Base-by-base conservation (phyloP, 2,113 vertebrate species). In the Nerophis ophidion region DNA sequence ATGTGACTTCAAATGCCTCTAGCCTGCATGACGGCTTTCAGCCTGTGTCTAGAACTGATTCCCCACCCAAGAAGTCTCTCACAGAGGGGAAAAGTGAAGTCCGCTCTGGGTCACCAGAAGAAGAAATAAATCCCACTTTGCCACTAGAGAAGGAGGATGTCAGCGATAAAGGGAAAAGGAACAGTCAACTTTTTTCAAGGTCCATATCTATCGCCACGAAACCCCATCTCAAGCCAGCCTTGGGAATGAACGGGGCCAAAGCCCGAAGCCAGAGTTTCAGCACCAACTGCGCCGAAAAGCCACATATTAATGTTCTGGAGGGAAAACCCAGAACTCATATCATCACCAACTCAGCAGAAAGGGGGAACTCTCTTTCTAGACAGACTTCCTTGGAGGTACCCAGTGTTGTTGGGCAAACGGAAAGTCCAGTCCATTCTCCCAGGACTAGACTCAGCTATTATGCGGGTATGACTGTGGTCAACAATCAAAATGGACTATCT, bases 211-310 rank as follows among this genome's bases (percentile, higher is more conserved):
- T 93, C 35, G 87, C 74, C 14, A 90, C 72, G 74, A 97, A 95
- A 77, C 80, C 93, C 0, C 92, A 93, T 65, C 77, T 93, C 8
- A 96, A 94, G 63, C 95, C 95, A 2, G 95, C 92, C 10, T 83
- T 97, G 59, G 95, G 95, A 54, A 95, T 96, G 94, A 96, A 92
- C 0, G 95, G 94, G 7, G 94, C 95, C 0, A 97, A 97, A 81
- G 95, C 94, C 42, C 93, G 95, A 0, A 96, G 94, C 74, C 95
- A 95, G 87, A 96, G 94, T 61, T 95, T 94, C 68, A 94, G 94
- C n/a, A 26, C 80, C 44, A 92, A 92, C 74, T 87, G 86, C 38
- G 91, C 86, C 13, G 93, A 95, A 61, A 93, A 92, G 62, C 75
- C 91, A 48, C 80, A 82, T 70, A 76, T 84, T 0, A 74, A 81